A percentile compares a stretch with the other conserved stretches of the same genome.
phyloP scores from a whole-genome alignment of 2,888 invertebrate genomes.

The Spodoptera exigua region DNA sequence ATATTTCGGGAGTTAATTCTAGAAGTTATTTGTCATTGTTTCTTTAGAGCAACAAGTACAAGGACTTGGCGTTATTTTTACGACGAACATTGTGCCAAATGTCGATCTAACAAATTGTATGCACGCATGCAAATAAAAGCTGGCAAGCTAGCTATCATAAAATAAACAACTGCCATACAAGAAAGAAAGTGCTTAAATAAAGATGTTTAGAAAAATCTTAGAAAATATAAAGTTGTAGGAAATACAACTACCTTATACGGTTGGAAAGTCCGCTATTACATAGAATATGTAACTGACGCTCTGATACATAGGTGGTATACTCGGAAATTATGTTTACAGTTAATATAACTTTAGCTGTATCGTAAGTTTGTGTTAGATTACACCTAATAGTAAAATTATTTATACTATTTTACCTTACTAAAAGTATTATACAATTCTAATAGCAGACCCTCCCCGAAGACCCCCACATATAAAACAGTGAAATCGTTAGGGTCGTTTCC shows the following conservation, averaged over 20 bases:
- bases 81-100: conserved; percentile 38
- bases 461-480: too few species aligned
- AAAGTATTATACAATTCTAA: too few species aligned
- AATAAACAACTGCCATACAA: conserved; percentile 2
- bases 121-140: conserved; percentile 6
- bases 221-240: conserved; percentile 9
- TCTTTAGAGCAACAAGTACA: conserved; percentile 41
- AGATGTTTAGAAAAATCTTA: neutral
- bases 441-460: too few species aligned
- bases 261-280: conserved; percentile 20
- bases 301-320: too few species aligned
- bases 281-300: neutral
- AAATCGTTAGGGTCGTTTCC: too few species aligned
- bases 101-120: conserved; percentile 15
- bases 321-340: too few species aligned
- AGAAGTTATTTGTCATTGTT: conserved; percentile 8
- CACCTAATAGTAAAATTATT: too few species aligned
- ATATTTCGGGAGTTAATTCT: conserved; percentile 12
- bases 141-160: conserved; percentile 35
- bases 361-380: too few species aligned
- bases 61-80: conserved; percentile 41
- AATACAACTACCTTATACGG: conserved; percentile 3
- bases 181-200: conserved; percentile 8
- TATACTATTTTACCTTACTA: too few species aligned
- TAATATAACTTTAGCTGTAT: too few species aligned